Evolutionary conservation across 2,888 invertebrate genomes (phyloP).

Genomic region (Epistrophe eligans): DNA sequence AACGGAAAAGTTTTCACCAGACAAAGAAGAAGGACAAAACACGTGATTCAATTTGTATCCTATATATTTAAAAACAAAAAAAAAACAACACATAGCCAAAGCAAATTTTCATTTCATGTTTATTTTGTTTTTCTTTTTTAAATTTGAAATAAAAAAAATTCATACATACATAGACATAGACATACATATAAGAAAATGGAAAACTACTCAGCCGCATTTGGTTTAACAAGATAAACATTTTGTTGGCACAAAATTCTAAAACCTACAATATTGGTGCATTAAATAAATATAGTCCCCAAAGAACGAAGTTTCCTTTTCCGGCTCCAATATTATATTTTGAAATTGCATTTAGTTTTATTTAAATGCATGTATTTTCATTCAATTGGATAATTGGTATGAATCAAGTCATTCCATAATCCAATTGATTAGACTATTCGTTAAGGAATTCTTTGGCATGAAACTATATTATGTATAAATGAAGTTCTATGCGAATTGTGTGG

Average conservation of each 20-base stretch:
- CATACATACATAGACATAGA: neutral
- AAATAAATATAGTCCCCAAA: neutral
- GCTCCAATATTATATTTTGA: conserved; percentile 4
- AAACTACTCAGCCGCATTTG: conserved; percentile 2
- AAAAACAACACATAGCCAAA: neutral
- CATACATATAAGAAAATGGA: neutral
- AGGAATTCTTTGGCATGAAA: conserved; percentile 7
- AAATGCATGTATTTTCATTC: neutral
- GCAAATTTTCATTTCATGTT: conserved; percentile 10
- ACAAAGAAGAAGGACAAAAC: conserved; percentile 13
- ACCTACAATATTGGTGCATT: conserved; percentile 2
- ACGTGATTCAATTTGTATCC: conserved; percentile 43
- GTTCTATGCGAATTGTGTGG: neutral
- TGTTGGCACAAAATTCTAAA: conserved; percentile 25
- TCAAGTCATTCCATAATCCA: conserved; percentile 5
- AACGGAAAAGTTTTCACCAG: conserved; percentile 16
- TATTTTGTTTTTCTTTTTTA: conserved; percentile 1
- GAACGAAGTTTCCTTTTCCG: conserved; percentile 2
- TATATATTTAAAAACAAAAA: neutral
- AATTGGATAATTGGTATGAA: conserved; percentile 14
- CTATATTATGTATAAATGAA: neutral
- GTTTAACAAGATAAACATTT: conserved; percentile 26
- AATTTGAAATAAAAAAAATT: neutral
- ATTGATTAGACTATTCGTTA: conserved; percentile 15
- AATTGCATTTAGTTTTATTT: conserved; percentile 10